Evolutionary conservation across 37 sponge, comb jelly and placozoan genomes (phyloP), one percentile per base, ranked within the genome.

Genomic region (Hormiphora californensis): DNA sequence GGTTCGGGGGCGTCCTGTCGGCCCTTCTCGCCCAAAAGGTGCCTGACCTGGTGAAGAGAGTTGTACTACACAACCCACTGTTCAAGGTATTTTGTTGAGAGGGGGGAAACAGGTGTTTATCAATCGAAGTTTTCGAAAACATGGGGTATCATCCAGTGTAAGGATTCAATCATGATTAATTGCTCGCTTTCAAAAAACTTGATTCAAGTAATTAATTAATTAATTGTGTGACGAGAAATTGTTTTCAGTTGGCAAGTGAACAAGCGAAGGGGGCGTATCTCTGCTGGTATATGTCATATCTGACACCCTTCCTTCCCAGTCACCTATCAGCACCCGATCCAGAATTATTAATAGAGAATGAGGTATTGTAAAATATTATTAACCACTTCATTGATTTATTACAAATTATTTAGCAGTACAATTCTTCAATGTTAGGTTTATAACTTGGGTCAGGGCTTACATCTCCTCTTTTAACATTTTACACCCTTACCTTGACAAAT

Each of bases 71-170:
- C 44, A 36, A 19, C 44, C 81, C 81, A 5, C 21, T 73, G 4
- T 73, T 73, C 81, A 73, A 73, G 81, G 81, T 73, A 21, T 40
- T 33, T n/a, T n/a, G n/a, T n/a, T n/a, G n/a, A n/a, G n/a, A n/a
- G n/a, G n/a, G n/a, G n/a, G n/a, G n/a, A n/a, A n/a, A n/a, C n/a
- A n/a, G n/a, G n/a, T n/a, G n/a, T n/a, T n/a, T n/a, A n/a, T n/a
- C n/a, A n/a, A n/a, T n/a, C n/a, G n/a, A n/a, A n/a, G n/a, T n/a
- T n/a, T n/a, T n/a, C n/a, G n/a, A n/a, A n/a, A n/a, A n/a, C n/a
- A n/a, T n/a, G n/a, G n/a, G n/a, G n/a, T n/a, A n/a, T n/a, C n/a
- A n/a, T n/a, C n/a, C n/a, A n/a, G n/a, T n/a, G n/a, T n/a, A n/a
- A n/a, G n/a, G n/a, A n/a, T n/a, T n/a, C n/a, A n/a, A n/a, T n/a